Evolutionary conservation across 1,140 invertebrate genomes (phyloP), one percentile per base, ranked within the genome.

Genomic region (Drosophila athabasca): DNA sequence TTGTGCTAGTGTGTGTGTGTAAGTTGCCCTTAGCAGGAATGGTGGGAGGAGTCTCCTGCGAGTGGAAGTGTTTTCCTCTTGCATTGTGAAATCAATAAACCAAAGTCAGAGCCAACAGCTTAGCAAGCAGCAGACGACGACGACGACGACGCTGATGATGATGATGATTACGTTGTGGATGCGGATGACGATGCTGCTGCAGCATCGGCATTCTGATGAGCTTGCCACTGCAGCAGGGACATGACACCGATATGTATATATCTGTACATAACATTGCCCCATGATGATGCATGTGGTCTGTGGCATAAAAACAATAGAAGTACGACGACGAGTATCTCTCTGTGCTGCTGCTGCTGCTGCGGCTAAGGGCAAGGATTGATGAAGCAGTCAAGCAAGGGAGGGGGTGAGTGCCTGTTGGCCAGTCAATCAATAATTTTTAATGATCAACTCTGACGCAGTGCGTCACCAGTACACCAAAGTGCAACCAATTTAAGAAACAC

Each of bases 81-180:
- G 76, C 59, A 62, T 59, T 79, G 70, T 70, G 65, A 70, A 80
- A 79, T 80, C 77, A 79, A 79, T 80, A 79, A 70, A 69, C 49
- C 76, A 79, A 70, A 69, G 71, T 73, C 76, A 64, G 61, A 65
- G 61, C 24, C 60, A 76, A 41, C 54, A 26, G 43, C 35, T 26
- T 62, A 26, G 41, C 52, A 62, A 51, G 9, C 35, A 39, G 35
- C 1, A 3, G 35, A 13, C 35, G 11, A 13, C 35, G 11, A 4
- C 31, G 70, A 52, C 46, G 76, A 66, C 50, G 65, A 62, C 71
- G 65, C 57, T 43, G 58, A 44, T 59, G 31, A 35, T 35, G 31
- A 2, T 9, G 31, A 35, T 35, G 31, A 35, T 35, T 11, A 39
- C n/a, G 8, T 29, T 13, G 11, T 5, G 41, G 17, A 55, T 41